phyloP scores from a whole-genome alignment of 2,888 invertebrate species.

The Stomorhina lunata region DNA sequence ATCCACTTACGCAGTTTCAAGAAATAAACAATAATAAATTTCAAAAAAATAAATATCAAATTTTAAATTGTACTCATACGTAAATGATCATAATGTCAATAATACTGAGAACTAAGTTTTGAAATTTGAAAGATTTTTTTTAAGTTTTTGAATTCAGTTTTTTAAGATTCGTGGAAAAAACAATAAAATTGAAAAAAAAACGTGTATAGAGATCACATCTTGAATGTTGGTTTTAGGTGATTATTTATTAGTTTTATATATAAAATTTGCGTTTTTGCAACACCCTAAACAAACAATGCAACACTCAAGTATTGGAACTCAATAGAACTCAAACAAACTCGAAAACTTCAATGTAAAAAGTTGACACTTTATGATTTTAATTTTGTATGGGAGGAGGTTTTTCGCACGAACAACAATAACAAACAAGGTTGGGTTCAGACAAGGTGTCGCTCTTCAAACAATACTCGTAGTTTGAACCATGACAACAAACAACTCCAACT shows the following conservation, averaged over 20 bases:
- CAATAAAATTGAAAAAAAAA: slow-evolving; percentile 31
- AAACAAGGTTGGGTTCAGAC: slow-evolving; percentile 36
- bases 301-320: background rate
- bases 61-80: background rate
- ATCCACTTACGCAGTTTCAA: slow-evolving; percentile 48
- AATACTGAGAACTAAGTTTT: slow-evolving; percentile 35
- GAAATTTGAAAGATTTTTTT: slow-evolving; percentile 21
- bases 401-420: slow-evolving; percentile 21
- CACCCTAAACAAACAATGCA: slow-evolving; percentile 50
- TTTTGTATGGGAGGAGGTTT: slow-evolving; percentile 50
- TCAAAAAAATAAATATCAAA: background rate
- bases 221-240: background rate
- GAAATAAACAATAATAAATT: background rate
- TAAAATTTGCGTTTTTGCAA: slow-evolving; percentile 59
- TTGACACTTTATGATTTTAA: slow-evolving; percentile 56
- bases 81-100: slow-evolving; percentile 18
- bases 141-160: background rate
- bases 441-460: slow-evolving; percentile 33
- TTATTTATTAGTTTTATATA: slow-evolving; percentile 43
- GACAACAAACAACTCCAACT: too few relatives aligned
- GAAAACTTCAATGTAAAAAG: slow-evolving; percentile 49
- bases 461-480: too few relatives aligned
- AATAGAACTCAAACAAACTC: slow-evolving; percentile 1
- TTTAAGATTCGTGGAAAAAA: slow-evolving; percentile 47
- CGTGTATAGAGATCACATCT: slow-evolving; percentile 62